Conservation (phyloP, 2,888 invertebrate genomes). For the Dexiosoma caninum region DNA sequence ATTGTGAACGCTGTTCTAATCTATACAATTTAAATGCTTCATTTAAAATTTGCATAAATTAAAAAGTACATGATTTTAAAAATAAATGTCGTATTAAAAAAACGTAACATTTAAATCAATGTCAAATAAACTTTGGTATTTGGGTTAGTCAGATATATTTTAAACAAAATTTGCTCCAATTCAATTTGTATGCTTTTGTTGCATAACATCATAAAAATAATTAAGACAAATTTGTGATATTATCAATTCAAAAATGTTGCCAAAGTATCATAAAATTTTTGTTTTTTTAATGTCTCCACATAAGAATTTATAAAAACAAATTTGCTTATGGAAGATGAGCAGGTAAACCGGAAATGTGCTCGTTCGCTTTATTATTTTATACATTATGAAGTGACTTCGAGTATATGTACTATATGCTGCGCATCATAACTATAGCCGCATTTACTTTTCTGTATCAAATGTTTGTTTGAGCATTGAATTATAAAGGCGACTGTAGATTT, state of each 20-base stretch:
- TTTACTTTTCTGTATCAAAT: too few relatives aligned
- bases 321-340: too few relatives aligned
- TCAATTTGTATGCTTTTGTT: background rate
- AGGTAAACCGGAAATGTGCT: too few relatives aligned
- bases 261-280: slow-evolving; percentile 12
- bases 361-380: too few relatives aligned
- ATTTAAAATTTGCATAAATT: slow-evolving; percentile 25
- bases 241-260: background rate
- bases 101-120: slow-evolving; percentile 30
- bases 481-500: too few relatives aligned
- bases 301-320: background rate
- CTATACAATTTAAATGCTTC: background rate
- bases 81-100: background rate
- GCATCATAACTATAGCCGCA: too few relatives aligned
- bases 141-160: background rate
- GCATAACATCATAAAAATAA: slow-evolving; percentile 26
- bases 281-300: background rate
- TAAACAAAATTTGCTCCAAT: background rate
- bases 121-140: slow-evolving; percentile 33
- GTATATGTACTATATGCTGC: too few relatives aligned
- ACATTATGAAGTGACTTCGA: too few relatives aligned
- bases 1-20: background rate
- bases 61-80: slow-evolving; percentile 1
- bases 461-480: too few relatives aligned
- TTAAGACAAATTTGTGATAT: slow-evolving; percentile 23